Base-by-base conservation (phyloP, 1,140 invertebrate genomes). In the Cepaea nemoralis region DNA sequence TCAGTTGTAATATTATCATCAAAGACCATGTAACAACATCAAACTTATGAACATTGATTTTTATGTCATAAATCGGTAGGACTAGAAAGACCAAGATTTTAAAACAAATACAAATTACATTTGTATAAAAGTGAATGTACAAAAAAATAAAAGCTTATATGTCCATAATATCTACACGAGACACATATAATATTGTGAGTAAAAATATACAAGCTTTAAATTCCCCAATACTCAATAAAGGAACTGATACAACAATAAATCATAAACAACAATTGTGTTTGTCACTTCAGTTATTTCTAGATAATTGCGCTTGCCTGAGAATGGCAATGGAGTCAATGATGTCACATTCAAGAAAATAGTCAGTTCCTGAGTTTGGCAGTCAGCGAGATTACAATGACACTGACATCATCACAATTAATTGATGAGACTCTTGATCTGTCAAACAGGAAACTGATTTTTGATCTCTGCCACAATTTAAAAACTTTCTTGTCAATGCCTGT, bases 11-110 rank as follows among this genome's bases (percentile, higher is more conserved):
- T n/a, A n/a, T n/a, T n/a, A n/a, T n/a, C n/a, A n/a, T n/a, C n/a
- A n/a, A n/a, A n/a, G n/a, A n/a, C n/a, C n/a, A n/a, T n/a, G n/a
- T n/a, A n/a, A n/a, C n/a, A n/a, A n/a, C n/a, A n/a, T n/a, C n/a
- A 14, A 55, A 19, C 50, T 55, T 5, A 31, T 31, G 59, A 63
- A 63, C 27, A 63, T 31, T 63, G n/a, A 63, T n/a, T 63, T 63
- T 63, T 27, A 63, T 31, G 59, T 63, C 27, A 63, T 31, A 6
- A 31, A 31, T 8, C 35, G 12, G 5, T 39, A 24, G 40, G 69
- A 70, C 69, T 70, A 70, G 69, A 70, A 70, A 70, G 37, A 70
- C 69, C 69, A 39, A 22, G 37, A 2, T 40, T 70, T 12, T 19
- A 70, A 70, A 70, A 39, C 10, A 39, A 70, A 42, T 5, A 40